These are phyloP conservation scores for Caenorhabditis doughertyi DNA, from an alignment of 2,888 invertebrate genomes.

Conservation along the genomic window DNA sequence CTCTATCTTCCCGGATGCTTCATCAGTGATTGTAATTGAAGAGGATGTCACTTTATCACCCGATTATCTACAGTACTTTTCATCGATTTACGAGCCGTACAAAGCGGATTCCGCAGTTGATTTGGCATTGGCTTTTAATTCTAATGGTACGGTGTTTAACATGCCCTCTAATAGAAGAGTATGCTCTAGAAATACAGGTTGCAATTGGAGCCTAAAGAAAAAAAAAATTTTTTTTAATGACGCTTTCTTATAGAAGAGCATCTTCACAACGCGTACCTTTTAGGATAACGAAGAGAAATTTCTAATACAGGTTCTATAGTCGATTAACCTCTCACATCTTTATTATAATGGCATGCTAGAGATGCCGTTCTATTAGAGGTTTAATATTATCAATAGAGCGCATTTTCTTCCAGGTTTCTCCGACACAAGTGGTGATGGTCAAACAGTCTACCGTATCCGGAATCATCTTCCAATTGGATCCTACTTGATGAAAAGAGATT, in stretches of 20 bases:
- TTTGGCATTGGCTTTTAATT: conserved; percentile 70
- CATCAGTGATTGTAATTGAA: conserved; percentile 70
- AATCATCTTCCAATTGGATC: conserved; percentile 66
- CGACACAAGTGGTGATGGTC: conserved; percentile 57
- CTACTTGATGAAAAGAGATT: conserved; percentile 67
- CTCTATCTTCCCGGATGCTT: conserved; percentile 69
- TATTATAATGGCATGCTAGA: no score
- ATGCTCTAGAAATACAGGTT: no score
- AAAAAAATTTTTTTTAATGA: no score
- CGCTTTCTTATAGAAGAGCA: no score
- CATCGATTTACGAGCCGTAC: conserved; percentile 59
- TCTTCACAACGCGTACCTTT: no score
- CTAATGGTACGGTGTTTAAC: conserved; percentile 65
- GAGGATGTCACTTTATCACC: conserved; percentile 67
- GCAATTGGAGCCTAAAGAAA: no score
- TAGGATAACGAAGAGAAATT: no score
- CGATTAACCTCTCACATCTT: no score
- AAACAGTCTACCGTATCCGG: conserved; percentile 66
- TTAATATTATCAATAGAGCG: background rate
- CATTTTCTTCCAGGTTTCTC: conserved; percentile 53
- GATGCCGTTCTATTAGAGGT: no score
- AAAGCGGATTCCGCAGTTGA: conserved; percentile 56
- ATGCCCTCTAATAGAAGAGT: no score
- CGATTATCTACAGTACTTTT: conserved; percentile 70
- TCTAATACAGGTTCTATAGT: no score